Evolutionary conservation across 2,888 invertebrate genomes (phyloP), one percentile per base, ranked within the genome.

Genomic region (Mactromeris polynyma): DNA sequence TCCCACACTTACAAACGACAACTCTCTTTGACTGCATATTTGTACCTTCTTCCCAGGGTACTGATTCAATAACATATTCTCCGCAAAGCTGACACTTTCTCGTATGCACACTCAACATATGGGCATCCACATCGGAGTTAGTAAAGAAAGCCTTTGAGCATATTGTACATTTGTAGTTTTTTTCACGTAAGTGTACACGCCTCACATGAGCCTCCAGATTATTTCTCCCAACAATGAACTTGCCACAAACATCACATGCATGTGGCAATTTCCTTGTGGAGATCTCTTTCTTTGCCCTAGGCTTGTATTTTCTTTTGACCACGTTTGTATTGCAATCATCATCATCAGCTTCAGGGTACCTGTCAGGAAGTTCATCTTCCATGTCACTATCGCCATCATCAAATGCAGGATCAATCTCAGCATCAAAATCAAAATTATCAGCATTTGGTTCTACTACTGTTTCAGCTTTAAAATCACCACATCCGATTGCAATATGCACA

Each of bases 171-270:
- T 46, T 38, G 31, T 33, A 33, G 9, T 46, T 51, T 19, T 31
- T 83, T 31, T 46, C 73, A 26, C 40, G 36, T 9, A 83, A 26
- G 31, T 83, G 83, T n/a, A 83, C 40, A 31, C 83, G 83, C 26
- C 73, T 77, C 17, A 83, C 69, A 83, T 83, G 83, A n/a, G 73
- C 73, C 26, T 73, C 9, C 21, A 83, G 33, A 51, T 84, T 84
- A n/a, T 33, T 38, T 19, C 46, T 86, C 7, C 81, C 73, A 40
- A 54, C 36, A n/a, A 84, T 42, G 2, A 38, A 77, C 33, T 84
- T 84, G 11, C 81, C 80, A 64, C 87, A 83, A 42, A 58, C 58
- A n/a, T 58, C 78, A 84, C 84, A 84, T n/a, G 84, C 51, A 54
- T 38, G 33, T 19, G 58, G 82, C 21, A 38, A 33, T 7, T 17